Base-by-base conservation (phyloP, 1,140 invertebrate species). In the Achroia grisella region DNA sequence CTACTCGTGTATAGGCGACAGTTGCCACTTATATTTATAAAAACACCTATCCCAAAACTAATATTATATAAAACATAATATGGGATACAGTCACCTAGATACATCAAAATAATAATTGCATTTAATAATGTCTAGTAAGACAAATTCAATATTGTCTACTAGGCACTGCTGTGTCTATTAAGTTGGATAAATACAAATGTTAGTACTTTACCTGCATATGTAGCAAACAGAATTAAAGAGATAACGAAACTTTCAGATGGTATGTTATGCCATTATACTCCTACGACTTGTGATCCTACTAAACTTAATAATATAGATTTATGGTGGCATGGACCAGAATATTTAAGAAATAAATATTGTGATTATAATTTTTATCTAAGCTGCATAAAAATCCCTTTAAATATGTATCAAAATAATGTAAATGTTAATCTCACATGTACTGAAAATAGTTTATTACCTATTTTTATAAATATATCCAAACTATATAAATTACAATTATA, bases 281-380 rank as follows among this genome's bases (percentile, higher is more conserved):
- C 34, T 27, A 36, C 42, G 1, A 8, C 30, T 13, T 15, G 15
- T 4, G 32, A 51, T 11, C 42, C 48, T 15, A 11, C n/a, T 8
- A 15, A 45, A 9, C 13, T 41, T 5, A n/a, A n/a, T n/a, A 10
- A 44, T 45, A 29, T 32, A 31, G 15, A 10, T n/a, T 32, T 45
- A n/a, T 51, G 48, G 48, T 13, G 10, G 15, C 42, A 44, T 8
- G 48, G 48, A 4, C 48, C 48, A 5, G 11, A 44, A 9, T 39
- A 51, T 31, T 35, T 51, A 23, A 10, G 13, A 37, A n/a, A 15
- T 6, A 23, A 2, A 23, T 3, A 37, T 37, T 10, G n/a, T n/a
- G 17, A 15, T 37, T 15, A 37, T 8, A 37, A 17, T 15, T 33
- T 33, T 33, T 33, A 33, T 11, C 6, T 33, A 33, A 33, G 32